Base-by-base conservation (phyloP, 92 coral and sea anemone genomes). In the Galaxea fascicularis region DNA sequence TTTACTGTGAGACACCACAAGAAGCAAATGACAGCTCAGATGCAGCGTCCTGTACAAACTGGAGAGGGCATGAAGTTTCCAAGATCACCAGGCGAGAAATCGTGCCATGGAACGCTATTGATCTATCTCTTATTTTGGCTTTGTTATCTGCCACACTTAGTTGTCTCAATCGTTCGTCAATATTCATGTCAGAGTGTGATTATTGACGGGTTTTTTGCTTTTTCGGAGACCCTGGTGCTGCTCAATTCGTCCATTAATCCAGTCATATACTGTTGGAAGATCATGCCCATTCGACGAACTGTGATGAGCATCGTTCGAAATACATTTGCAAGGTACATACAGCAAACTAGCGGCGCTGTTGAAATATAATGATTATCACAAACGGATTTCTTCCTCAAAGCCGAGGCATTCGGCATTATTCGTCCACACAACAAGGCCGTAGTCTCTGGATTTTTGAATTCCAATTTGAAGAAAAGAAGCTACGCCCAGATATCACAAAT, bases 81-180 rank as follows among this genome's bases (percentile, higher is more conserved):
- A 11, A 27, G 68, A 63, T 63, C 29, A 5, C 17, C 31, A 25
- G 29, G 69, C 4, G 69, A 28, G 28, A 74, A 51, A 27, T 51
- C 78, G 51, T 17, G 63, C n/a, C 10, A 18, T 9, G 41, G 78
- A 4, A 74, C 78, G 7, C 59, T 74, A 10, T 12, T 56, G 24
- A 74, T 74, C 3, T 74, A 74, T 52, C 78, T 74, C 14, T 21
- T 74, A 15, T 74, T 74, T 26, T 74, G 63, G 78, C 16, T 53
- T 10, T 74, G 78, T 51, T 74, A 52, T 51, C 25, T 74, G 16
- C 78, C 78, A 17, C 64, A 74, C 39, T 27, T 74, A 10, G 58
- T 51, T 26, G 29, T 74, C 28, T 74, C 78, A 10, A 53, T 74
- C 51, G 47, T 51, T 28, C 64, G 78, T 53, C 15, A 4, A 28